Evolutionary conservation across 2,888 invertebrate genomes (phyloP).

Genomic region (Crematogaster levior): DNA sequence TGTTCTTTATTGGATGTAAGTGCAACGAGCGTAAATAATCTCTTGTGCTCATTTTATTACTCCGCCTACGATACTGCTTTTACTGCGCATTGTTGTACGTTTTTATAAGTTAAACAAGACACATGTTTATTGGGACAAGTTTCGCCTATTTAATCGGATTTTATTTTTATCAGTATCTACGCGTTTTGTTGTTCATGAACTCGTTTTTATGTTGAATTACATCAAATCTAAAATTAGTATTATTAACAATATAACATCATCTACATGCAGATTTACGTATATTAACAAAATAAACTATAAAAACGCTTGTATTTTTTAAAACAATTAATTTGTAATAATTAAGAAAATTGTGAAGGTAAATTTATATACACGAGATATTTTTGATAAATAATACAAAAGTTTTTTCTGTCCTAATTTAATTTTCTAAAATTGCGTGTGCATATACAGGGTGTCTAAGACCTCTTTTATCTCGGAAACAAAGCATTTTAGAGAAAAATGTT

Average conservation of each 20-base stretch:
- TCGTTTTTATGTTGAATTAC: slow-evolving; percentile 15
- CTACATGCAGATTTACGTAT: not conserved
- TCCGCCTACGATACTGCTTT: slow-evolving; percentile 56
- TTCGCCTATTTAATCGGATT: slow-evolving; percentile 43
- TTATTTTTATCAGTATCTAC: not conserved
- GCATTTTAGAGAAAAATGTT: too few species aligned
- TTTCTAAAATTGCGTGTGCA: too few species aligned
- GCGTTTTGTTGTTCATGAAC: slow-evolving; percentile 16
- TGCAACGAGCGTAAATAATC: slow-evolving; percentile 72
- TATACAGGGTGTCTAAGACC: too few species aligned
- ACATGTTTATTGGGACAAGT: slow-evolving; percentile 29
- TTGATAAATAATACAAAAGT: not conserved
- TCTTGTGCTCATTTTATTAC: slow-evolving; percentile 74
- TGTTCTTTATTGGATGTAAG: slow-evolving; percentile 73
- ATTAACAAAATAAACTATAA: not conserved
- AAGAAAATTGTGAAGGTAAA: not conserved
- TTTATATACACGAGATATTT: not conserved
- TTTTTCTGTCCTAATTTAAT: not conserved
- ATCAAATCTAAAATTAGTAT: not conserved
- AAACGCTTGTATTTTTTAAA: not conserved
- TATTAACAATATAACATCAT: not conserved
- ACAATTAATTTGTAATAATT: slow-evolving; percentile 5
- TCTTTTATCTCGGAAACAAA: too few species aligned
- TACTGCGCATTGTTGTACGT: slow-evolving; percentile 54
- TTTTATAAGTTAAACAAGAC: slow-evolving; percentile 53